Evolutionary conservation across 1,140 invertebrate species (phyloP).

Genomic region (Brachionus rotundiformis): DNA sequence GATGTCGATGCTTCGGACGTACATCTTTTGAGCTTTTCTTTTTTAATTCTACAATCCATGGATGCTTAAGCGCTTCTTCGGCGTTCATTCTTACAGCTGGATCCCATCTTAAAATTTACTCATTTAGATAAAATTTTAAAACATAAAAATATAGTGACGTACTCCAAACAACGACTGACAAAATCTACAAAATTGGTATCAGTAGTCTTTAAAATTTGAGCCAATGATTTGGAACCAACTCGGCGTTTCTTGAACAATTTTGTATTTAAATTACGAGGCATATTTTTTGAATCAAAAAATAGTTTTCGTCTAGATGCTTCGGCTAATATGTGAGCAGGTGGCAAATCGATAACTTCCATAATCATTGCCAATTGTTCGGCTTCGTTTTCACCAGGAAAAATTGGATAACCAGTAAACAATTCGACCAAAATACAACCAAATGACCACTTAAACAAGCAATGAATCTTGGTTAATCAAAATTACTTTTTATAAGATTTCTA

Average conservation of each 20-base stretch:
- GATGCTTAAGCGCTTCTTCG: slow-evolving; percentile 62
- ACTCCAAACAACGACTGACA: slow-evolving; percentile 61
- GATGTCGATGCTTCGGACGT: slow-evolving; percentile 45
- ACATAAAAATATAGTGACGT: slow-evolving; percentile 51
- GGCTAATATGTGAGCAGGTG: slow-evolving; percentile 59
- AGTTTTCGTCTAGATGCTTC: slow-evolving; percentile 59
- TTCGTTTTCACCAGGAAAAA: slow-evolving; percentile 65
- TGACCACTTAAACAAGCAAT: slow-evolving; percentile 64
- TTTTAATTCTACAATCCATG: slow-evolving; percentile 59
- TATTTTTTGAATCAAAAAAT: slow-evolving; percentile 61
- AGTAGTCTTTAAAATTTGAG: slow-evolving; percentile 60
- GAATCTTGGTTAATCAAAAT: too few relatives aligned
- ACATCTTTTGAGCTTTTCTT: slow-evolving; percentile 51
- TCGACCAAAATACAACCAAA: slow-evolving; percentile 95
- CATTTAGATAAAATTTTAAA: background rate
- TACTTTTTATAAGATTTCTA: background rate
- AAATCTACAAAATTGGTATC: slow-evolving; percentile 62
- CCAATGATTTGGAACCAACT: slow-evolving; percentile 59
- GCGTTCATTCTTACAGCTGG: slow-evolving; percentile 60
- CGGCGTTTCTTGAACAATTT: slow-evolving; percentile 62
- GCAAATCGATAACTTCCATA: slow-evolving; percentile 62
- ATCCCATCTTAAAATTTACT: slow-evolving; percentile 59
- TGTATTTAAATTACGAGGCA: slow-evolving; percentile 60
- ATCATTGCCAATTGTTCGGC: slow-evolving; percentile 64
- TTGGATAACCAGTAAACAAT: slow-evolving; percentile 71